Evolutionary conservation across 2,113 vertebrate species (phyloP).

Genomic region (Pitta sordida): DNA sequence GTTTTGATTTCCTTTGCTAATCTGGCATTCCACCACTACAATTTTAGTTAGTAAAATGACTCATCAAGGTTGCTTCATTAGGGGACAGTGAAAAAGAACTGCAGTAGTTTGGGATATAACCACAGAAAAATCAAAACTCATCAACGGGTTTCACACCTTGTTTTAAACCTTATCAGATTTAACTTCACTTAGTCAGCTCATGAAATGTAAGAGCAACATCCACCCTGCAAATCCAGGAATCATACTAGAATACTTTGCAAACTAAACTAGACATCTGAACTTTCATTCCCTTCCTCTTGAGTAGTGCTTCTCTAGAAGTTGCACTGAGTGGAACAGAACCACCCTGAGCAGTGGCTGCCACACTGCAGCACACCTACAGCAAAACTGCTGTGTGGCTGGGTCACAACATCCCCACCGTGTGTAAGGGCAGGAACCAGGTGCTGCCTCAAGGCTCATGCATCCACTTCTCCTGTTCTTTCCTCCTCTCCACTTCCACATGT

Average conservation of each 20-base stretch:
- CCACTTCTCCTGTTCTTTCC: neutral
- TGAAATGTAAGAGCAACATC: neutral
- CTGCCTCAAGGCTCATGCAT: neutral
- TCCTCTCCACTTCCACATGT: fast-evolving
- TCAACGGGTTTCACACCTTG: neutral
- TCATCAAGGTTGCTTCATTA: neutral
- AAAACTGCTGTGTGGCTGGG: neutral
- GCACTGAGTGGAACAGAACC: neutral
- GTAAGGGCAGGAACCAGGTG: neutral
- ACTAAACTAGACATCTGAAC: neutral
- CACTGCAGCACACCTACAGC: neutral
- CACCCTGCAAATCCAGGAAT: neutral
- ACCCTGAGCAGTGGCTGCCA: neutral
- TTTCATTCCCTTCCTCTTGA: neutral
- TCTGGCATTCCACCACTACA: neutral
- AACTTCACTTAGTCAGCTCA: neutral
- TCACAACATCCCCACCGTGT: neutral
- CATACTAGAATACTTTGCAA: neutral
- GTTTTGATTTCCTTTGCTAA: neutral
- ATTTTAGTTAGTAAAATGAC: neutral
- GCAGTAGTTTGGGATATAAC: neutral
- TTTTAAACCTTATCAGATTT: neutral
- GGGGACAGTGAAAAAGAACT: neutral
- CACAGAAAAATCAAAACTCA: neutral
- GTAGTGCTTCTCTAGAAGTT: neutral